phyloP scores from a whole-genome alignment of 2,888 invertebrate species.

The Caenorhabditis sp. region DNA sequence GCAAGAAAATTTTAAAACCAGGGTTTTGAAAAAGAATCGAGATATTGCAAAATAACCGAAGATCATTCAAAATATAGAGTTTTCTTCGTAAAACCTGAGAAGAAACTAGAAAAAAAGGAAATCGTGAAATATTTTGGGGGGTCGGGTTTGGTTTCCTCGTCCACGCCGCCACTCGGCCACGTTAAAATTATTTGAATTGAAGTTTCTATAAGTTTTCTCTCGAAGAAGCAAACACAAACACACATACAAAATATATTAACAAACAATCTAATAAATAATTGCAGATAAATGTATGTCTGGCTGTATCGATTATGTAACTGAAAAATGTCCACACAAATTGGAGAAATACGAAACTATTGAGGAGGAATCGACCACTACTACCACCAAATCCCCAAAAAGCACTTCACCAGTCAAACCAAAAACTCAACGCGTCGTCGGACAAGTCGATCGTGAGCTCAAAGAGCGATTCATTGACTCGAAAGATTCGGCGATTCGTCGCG shows the following conservation, averaged over 20 bases:
- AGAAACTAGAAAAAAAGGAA: no score
- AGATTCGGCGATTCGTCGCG: slow-evolving; percentile 27
- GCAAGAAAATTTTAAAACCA: no score
- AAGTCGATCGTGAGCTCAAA: slow-evolving; percentile 32
- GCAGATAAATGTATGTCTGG: slow-evolving; percentile 67
- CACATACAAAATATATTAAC: background rate
- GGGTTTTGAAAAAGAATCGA: no score
- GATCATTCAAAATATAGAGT: no score
- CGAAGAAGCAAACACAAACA: no score
- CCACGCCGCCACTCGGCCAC: no score
- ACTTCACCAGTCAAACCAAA: background rate
- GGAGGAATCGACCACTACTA: slow-evolving; percentile 5
- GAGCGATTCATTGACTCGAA: slow-evolving; percentile 41
- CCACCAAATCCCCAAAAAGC: slow-evolving; percentile 9
- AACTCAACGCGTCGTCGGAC: slow-evolving; percentile 17
- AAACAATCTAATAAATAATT: slow-evolving; percentile 10
- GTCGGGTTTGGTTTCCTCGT: no score
- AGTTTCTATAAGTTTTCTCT: no score
- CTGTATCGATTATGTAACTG: slow-evolving; percentile 65
- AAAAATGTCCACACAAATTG: slow-evolving; percentile 66
- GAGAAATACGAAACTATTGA: slow-evolving; percentile 58
- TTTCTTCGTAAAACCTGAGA: no score
- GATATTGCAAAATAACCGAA: no score
- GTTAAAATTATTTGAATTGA: no score
- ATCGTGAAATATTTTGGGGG: no score